Conservation (phyloP, 2,797 vertebrate species). For the Falco rusticolus region DNA sequence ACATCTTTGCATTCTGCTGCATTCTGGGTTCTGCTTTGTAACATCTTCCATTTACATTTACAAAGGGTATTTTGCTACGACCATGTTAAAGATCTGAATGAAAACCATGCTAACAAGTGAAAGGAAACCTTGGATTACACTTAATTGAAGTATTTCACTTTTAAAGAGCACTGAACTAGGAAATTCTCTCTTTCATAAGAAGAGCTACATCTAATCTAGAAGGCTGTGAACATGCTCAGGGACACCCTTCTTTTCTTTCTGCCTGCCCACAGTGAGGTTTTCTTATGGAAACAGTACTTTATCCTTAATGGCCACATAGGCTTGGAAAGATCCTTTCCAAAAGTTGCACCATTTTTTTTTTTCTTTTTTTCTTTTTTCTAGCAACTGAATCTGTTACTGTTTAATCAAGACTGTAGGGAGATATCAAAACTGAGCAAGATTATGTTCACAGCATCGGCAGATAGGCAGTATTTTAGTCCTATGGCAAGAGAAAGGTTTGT, state of each 20-base stretch:
- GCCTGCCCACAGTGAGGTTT: rapidly evolving
- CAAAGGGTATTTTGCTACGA: conserved; percentile 13
- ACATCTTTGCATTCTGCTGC: conserved; percentile 40
- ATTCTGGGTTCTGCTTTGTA: conserved; percentile 31
- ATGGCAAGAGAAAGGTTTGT: not conserved
- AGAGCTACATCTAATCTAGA: not conserved
- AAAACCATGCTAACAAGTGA: not conserved
- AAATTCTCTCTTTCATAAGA: not conserved
- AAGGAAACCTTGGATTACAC: not conserved
- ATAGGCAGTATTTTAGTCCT: not conserved
- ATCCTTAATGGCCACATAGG: not conserved
- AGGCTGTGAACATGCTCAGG: not conserved
- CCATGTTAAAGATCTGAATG: not conserved
- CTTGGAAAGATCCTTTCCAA: not conserved
- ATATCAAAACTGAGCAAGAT: not conserved
- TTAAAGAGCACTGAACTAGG: not conserved
- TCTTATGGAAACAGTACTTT: not conserved
- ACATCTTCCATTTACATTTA: not conserved
- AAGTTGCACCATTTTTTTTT: not conserved
- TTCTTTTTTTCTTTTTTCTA: not conserved
- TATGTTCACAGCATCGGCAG: not conserved
- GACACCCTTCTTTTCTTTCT: not conserved
- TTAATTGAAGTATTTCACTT: not conserved
- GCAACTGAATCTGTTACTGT: not conserved
- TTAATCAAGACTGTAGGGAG: not conserved